Conservation (phyloP, 1,140 invertebrate species). For the Subanguina moxae region DNA sequence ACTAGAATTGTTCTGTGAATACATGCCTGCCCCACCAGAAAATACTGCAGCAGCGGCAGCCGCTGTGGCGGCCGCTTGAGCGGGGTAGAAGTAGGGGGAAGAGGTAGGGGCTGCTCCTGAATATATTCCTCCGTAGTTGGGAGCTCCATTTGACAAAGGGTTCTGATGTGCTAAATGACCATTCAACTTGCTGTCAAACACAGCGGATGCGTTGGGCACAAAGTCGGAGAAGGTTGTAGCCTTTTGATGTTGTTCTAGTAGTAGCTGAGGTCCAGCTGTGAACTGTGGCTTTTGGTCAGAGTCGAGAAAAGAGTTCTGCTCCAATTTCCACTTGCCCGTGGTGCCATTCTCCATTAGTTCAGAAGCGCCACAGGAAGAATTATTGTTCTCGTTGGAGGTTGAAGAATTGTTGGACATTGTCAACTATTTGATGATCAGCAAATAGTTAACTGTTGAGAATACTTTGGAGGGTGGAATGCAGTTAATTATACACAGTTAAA, state of each 20-base stretch:
- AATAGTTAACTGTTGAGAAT: no score
- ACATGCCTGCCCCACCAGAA: background rate
- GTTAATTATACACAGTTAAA: no score
- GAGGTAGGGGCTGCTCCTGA: background rate
- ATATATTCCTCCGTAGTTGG: background rate
- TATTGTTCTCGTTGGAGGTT: no score
- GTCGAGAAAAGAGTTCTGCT: background rate
- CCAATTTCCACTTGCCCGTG: background rate
- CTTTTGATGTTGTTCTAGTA: background rate
- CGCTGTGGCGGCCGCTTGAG: background rate
- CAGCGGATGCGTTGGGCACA: background rate
- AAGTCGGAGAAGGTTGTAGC: background rate
- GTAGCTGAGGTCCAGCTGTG: no score
- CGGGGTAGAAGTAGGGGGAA: background rate
- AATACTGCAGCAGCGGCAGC: background rate
- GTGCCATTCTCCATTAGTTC: no score
- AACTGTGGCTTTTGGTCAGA: background rate
- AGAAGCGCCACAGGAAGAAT: no score
- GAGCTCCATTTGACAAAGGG: background rate
- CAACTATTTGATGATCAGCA: no score
- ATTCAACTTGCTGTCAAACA: background rate
- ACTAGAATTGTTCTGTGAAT: background rate
- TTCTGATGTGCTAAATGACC: no score
- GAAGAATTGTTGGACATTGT: no score
- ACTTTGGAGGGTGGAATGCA: no score